A percentile compares a stretch with the other conserved stretches of the same genome.
Evolutionary conservation across 1,140 invertebrate species (phyloP).

Genomic region (Drosophila kepulauana): DNA sequence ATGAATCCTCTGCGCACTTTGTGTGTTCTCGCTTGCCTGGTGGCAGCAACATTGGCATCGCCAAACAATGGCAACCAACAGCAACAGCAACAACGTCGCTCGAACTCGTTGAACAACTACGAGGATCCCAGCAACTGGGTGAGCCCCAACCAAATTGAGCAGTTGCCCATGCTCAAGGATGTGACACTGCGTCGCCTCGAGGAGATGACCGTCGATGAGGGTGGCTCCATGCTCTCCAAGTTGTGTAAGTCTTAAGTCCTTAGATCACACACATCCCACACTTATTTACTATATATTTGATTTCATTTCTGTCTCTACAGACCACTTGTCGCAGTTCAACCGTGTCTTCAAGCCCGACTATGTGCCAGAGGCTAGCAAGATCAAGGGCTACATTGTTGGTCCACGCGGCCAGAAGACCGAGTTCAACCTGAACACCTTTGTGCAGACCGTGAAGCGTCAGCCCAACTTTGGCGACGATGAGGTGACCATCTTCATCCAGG

Average conservation of each 20-base stretch:
- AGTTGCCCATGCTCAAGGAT: slow-evolving; percentile 67
- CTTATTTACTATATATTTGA: not conserved
- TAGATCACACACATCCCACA: not conserved
- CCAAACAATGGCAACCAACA: slow-evolving; percentile 25
- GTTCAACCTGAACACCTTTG: slow-evolving; percentile 69
- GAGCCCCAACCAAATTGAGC: slow-evolving; percentile 59
- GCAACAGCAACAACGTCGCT: not conserved
- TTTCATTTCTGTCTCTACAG: slow-evolving; percentile 22
- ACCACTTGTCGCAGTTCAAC: slow-evolving; percentile 75
- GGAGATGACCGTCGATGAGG: slow-evolving; percentile 71
- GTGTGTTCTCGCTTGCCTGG: slow-evolving; percentile 66
- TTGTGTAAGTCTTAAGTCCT: slow-evolving; percentile 48
- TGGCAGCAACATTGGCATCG: slow-evolving; percentile 52
- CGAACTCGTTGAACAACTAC: slow-evolving; percentile 53
- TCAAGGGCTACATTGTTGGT: slow-evolving; percentile 69
- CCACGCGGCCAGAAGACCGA: slow-evolving; percentile 65
- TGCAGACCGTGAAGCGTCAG: slow-evolving; percentile 68
- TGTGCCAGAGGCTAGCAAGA: slow-evolving; percentile 66
- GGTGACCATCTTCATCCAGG: slow-evolving; percentile 79
- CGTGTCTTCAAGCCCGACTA: slow-evolving; percentile 60
- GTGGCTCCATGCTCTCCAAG: slow-evolving; percentile 64
- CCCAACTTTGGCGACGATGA: slow-evolving; percentile 73
- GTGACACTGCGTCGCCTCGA: slow-evolving; percentile 69
- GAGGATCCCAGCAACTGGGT: slow-evolving; percentile 76
- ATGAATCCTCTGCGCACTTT: slow-evolving; percentile 74